phyloP scores from a whole-genome alignment of 2,888 invertebrate genomes.

The Epinotia ramella region DNA sequence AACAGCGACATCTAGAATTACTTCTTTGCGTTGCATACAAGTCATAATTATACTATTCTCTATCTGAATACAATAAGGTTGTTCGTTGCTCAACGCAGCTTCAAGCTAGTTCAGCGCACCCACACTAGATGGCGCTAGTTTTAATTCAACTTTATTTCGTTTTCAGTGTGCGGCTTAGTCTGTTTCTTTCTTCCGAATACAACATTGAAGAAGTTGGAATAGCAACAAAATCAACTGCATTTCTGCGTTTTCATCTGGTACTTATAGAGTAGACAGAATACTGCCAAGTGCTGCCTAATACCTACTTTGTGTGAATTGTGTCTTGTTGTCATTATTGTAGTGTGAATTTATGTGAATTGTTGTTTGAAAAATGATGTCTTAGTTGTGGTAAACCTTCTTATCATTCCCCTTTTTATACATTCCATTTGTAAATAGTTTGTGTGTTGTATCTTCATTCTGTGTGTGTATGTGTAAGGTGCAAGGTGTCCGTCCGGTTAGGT shows the following conservation, averaged over 20 bases:
- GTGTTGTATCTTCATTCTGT: neutral
- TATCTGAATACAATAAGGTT: neutral
- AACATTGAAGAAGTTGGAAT: slow-evolving; percentile 77
- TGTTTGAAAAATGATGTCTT: neutral
- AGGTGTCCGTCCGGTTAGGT: slow-evolving; percentile 1
- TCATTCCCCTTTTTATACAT: slow-evolving; percentile 5
- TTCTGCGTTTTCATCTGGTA: neutral
- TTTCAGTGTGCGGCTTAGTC: slow-evolving; percentile 72
- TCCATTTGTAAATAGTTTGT: slow-evolving; percentile 42
- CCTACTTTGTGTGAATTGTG: neutral
- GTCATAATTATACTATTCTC: neutral
- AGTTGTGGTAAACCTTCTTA: neutral
- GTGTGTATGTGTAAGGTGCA: too few relatives aligned
- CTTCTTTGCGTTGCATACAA: neutral
- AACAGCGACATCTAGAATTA: neutral
- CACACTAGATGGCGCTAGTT: slow-evolving; percentile 25
- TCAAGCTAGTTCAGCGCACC: slow-evolving; percentile 8
- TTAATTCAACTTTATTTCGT: slow-evolving; percentile 40
- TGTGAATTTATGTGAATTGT: neutral
- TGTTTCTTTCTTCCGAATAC: slow-evolving; percentile 77
- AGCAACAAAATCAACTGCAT: slow-evolving; percentile 28
- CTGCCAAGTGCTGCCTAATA: slow-evolving; percentile 25
- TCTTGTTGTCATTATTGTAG: neutral
- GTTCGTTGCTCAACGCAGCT: neutral
- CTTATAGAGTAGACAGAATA: neutral